Evolutionary conservation across 2,888 invertebrate genomes (phyloP), one percentile per base, ranked within the genome.

Genomic region (Acleris literana): DNA sequence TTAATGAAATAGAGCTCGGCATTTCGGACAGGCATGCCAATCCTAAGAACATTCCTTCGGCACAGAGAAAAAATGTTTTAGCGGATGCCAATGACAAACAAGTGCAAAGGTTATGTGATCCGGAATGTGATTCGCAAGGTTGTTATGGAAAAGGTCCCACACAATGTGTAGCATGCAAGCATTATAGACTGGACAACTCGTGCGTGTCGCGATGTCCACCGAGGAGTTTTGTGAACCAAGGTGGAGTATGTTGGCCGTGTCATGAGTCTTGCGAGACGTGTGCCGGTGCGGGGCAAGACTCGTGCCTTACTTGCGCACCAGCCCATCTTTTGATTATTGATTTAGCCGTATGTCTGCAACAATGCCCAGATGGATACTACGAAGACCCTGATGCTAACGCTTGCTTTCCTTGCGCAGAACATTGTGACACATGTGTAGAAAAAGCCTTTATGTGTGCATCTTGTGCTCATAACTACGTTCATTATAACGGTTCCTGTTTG

Each of bases 231-330:
- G 95, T 96, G 3, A 96, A 97, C 80, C 95, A 96, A 75, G 96
- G 96, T 49, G 96, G 96, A 18, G 95, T 95, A 22, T 97, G 97
- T 79, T 96, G 96, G 94, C 96, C 96, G 0, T 98, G 98, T 74
- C 97, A 97, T 80, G 97, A 97, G 78, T 97, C 97, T 1, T 98
- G 97, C 79, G 96, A 96, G 82, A 97, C 96, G 18, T 98, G 98
- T 81, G 97, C 96, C 13, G 97, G 97, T 11, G 95, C 97, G 7
- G 96, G 97, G 11, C 97, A 96, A 82, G 97, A 97, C 80, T 96
- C 97, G 59, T 97, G 97, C 76, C 90, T 97, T 7, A 95, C 96
- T 13, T 97, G 97, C 82, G 96, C 96, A 0, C 96, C 97, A 0
- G 96, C 96, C 54, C 96, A 97, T 83, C 93, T 97, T 63, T 94